A percentile compares a stretch with the other conserved stretches of the same genome.
Conservation (phyloP, 2,888 invertebrate species). For the Patella depressa region DNA sequence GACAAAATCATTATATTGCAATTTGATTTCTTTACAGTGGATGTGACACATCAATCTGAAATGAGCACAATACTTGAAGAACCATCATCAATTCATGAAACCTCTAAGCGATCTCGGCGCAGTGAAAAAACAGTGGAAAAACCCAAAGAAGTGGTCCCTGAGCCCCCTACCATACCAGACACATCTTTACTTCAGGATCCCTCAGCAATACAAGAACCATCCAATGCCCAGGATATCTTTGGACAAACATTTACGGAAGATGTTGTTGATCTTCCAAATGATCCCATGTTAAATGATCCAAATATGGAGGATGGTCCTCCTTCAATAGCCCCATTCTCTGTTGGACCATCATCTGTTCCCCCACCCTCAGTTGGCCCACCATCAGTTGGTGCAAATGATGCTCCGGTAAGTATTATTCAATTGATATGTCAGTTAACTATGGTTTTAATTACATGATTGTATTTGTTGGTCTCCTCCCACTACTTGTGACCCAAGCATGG, state of each 20-base stretch:
- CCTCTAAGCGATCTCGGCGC: conserved; percentile 35
- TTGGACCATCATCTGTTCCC: conserved; percentile 54
- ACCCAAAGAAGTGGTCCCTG: conserved; percentile 20
- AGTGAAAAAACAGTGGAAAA: conserved; percentile 34
- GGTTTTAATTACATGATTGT: no score
- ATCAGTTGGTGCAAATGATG: conserved; percentile 39
- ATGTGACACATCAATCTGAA: conserved; percentile 46
- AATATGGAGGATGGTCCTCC: conserved; percentile 59
- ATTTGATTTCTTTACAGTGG: conserved; percentile 22
- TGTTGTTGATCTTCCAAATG: conserved; percentile 55
- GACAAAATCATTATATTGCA: no score
- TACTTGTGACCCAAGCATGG: no score
- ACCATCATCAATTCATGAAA: conserved; percentile 49
- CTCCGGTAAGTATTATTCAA: conserved; percentile 46
- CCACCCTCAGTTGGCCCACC: conserved; percentile 58
- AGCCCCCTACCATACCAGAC: conserved; percentile 23
- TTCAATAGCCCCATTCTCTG: conserved; percentile 63
- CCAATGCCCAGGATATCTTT: conserved; percentile 50
- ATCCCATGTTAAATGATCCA: conserved; percentile 49
- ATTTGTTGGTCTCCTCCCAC: no score
- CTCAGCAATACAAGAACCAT: conserved; percentile 33
- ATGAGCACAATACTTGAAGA: conserved; percentile 63
- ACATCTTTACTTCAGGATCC: conserved; percentile 57
- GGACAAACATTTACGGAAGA: conserved; percentile 53
- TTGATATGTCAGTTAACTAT: no score